Base-by-base conservation (phyloP, 2,888 invertebrate species). In the Cyclophora punctaria region DNA sequence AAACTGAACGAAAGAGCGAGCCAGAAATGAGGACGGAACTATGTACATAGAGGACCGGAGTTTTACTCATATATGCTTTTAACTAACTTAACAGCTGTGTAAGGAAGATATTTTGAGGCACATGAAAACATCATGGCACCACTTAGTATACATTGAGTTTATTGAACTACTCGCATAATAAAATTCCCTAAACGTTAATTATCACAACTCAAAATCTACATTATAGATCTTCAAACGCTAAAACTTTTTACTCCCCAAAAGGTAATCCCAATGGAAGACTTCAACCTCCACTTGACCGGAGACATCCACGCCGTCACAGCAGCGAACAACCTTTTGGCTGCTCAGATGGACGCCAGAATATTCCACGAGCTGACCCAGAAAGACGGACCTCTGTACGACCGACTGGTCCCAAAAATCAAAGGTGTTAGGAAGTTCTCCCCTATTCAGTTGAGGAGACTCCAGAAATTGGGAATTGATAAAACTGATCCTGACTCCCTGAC, bases 191-290 rank as follows among this genome's bases (percentile, higher is more conserved):
- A 2, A 2, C 20, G 20, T 20, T 20, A 20, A 20, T 20, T 20
- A 20, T 20, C 20, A 20, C 20, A 20, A 20, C 20, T 20, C 20
- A 20, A 20, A 20, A 20, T 20, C 20, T 20, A 20, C 20, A 20
- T 20, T 20, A 20, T 20, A 20, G 20, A 20, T 20, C 20, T 2
- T 20, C 20, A 20, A 20, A 20, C 20, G 20, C 20, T 20, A 20
- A 20, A 20, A 20, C 20, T 20, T 20, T n/a, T 20, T 20, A 20
- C 20, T 20, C 20, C 20, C 20, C 37, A 37, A 3, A 90, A 95
- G 91, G 95, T 96, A 0, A 98, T 99, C 61, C 99, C 99, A 0
- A 99, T 99, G 99, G 99, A 99, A 82, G 99, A 99, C 69, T 99
- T 99, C 82, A 99, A 99, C 87, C 91, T 99, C 0, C 99, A 99